Evolutionary conservation across 2,113 vertebrate genomes (phyloP), one percentile per base, ranked within the genome.

Genomic region (Nycticryphes semicollaris): DNA sequence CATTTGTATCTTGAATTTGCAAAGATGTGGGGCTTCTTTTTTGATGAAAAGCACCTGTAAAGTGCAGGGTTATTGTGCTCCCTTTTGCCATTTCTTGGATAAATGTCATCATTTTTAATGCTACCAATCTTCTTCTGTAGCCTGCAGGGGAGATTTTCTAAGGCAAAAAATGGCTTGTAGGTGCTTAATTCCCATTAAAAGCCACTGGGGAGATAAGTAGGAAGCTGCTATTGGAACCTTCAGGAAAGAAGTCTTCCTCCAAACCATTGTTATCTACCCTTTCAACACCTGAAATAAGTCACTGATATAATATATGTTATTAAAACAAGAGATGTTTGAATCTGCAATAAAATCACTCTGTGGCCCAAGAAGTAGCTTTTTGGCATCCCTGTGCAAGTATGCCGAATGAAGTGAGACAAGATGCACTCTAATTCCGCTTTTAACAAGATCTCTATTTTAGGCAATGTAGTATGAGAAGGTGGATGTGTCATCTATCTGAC

Each of bases 81-180:
- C 91, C 70, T 95, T 95, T 96, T 95, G 94, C 96, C 91, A 85
- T 96, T 96, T 97, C 94, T 85, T 93, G 89, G 94, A 96, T 96
- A 96, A 96, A 97, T 96, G 91, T 96, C 94, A 96, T 94, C 81
- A 85, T 96, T 95, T 97, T 91, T 96, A 97, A 96, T 87, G 81
- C 95, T 94, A 95, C 95, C 91, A 87, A 95, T 97, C 96, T 96
- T 95, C 82, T 68, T 94, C 87, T 94, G 31, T 76, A 94, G 91
- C 96, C 90, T 82, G 84, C 3, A 21, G 95, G 80, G 69, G 80
- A 95, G 80, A 91, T 93, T 82, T 91, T 97, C 89, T 92, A 82
- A 82, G 78, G 89, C 20, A 92, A 93, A 96, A 93, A 96, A 89
- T 39, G 69, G 87, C 84, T 92, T 82, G 73, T 95, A 94, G 95